Evolutionary conservation across 2,113 vertebrate genomes (phyloP).

Genomic region (Chrysemys picta): DNA sequence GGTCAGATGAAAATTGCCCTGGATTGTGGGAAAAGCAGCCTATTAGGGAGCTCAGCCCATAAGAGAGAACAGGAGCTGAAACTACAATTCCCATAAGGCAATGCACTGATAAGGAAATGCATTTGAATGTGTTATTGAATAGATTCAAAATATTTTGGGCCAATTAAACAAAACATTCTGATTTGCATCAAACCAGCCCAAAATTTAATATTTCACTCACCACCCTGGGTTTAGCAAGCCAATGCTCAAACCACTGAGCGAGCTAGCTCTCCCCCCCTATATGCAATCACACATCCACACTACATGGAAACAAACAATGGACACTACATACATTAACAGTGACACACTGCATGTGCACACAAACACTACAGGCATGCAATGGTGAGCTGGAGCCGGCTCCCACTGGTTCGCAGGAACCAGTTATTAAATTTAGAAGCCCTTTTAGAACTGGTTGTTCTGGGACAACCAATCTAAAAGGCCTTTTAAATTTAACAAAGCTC

Average conservation of each 20-base stretch:
- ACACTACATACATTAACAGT: background rate
- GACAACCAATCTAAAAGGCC: too few species aligned
- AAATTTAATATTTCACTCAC: background rate
- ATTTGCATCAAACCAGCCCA: background rate
- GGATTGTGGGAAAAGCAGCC: rapidly evolving
- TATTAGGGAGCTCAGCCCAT: background rate
- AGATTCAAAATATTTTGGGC: background rate
- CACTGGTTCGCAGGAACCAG: too few species aligned
- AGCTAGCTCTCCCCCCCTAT: too few species aligned
- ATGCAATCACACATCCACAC: background rate
- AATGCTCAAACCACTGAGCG: too few species aligned
- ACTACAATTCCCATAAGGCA: background rate
- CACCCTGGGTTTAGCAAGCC: too few species aligned
- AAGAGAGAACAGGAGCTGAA: background rate
- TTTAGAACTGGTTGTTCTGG: too few species aligned
- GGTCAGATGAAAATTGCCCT: background rate
- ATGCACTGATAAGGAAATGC: background rate
- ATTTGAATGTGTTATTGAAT: background rate
- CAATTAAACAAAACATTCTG: background rate
- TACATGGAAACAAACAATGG: background rate
- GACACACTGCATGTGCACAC: background rate
- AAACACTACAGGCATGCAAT: background rate
- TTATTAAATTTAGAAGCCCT: too few species aligned
- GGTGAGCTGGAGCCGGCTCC: too few species aligned
- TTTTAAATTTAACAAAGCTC: too few species aligned